Base-by-base conservation (phyloP, 2,113 vertebrate genomes). In the Dendropsophus ebraccatus region DNA sequence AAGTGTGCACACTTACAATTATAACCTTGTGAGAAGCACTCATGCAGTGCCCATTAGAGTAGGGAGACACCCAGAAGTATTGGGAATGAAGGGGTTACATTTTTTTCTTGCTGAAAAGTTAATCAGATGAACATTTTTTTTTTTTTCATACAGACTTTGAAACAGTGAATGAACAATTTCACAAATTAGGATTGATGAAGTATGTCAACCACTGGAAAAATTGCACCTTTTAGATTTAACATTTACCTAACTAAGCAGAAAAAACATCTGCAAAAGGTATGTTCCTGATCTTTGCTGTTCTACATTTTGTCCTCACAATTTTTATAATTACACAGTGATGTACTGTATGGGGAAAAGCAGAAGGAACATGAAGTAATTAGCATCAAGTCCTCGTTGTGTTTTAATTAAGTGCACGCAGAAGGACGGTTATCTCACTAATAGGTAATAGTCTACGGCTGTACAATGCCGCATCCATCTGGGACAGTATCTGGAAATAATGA, bases 161-260 rank as follows among this genome's bases (percentile, higher is more conserved):
- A 83, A 77, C 83, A 65, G 80, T 69, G 84, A 87, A 84, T 88
- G 82, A 85, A 87, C 84, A 89, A 65, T 67, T 85, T 82, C 88
- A 49, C 84, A 87, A 87, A 88, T 89, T 82, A 86, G 87, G 83
- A 82, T 41, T 65, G 81, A 76, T 54, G 82, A 77, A 86, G 82
- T 88, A 87, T 58, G 87, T 85, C 65, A 88, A 45, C 80, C 78
- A 70, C 80, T 87, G 87, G 86, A 87, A 83, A 83, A 90, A 82
- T 70, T 80, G 87, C 89, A 90, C 84, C 86, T 89, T 83, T 88
- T 82, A 87, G 50, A 86, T 74, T 85, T 85, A 82, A 81, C 88
- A 89, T 87, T 89, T 77, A 88, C 85, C 76, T 81, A 86, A 87
- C 49, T 70, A 81, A 82, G 74, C 86, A 74, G 83, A 89, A 74